Percentiles rank a stretch among this genome's conserved stretches.
Conservation (phyloP, 2,888 invertebrate species). For the Drosophila sordidula region DNA sequence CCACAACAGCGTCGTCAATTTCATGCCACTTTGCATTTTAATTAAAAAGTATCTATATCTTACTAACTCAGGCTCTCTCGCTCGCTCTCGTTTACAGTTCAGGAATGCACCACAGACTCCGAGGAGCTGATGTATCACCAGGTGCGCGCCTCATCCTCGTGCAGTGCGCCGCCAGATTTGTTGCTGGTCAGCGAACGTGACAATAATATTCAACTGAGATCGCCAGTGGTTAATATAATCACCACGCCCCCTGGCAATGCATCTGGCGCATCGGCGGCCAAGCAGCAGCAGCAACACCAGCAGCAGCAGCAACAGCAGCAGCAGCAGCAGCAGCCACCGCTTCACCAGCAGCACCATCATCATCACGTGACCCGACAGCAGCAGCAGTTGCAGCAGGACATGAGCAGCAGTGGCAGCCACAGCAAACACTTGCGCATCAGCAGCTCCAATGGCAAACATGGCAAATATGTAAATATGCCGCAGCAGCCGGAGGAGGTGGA, state of each 20-base stretch:
- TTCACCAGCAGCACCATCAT: constrained; percentile 36
- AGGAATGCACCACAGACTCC: constrained; percentile 89
- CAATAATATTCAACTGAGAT: constrained; percentile 83
- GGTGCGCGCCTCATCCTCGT: constrained; percentile 87
- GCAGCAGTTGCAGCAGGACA: constrained; percentile 58
- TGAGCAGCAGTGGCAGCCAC: constrained; percentile 66
- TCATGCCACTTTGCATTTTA: constrained; percentile 80
- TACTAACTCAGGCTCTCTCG: constrained; percentile 5
- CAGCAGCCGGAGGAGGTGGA: constrained; percentile 54
- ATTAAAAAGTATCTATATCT: constrained; percentile 59
- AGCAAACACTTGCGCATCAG: constrained; percentile 77
- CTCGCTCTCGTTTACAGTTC: constrained; percentile 83
- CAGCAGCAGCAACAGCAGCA: constrained; percentile 56
- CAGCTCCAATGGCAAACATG: constrained; percentile 62
- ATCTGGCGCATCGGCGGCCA: constrained; percentile 52
- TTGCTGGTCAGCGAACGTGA: constrained; percentile 87
- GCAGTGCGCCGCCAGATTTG: constrained; percentile 88
- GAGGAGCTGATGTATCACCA: constrained; percentile 89
- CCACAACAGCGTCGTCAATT: constrained; percentile 39
- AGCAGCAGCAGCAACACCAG: constrained; percentile 44
- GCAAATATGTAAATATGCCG: constrained; percentile 69
- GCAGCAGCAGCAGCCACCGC: constrained; percentile 45
- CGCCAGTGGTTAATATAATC: constrained; percentile 83
- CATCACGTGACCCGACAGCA: constrained; percentile 55
- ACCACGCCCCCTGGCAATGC: constrained; percentile 76